A percentile compares a stretch with the other conserved stretches of the same genome.
Evolutionary conservation across 1,140 invertebrate species (phyloP).

Genomic region (Drosophila serrata): DNA sequence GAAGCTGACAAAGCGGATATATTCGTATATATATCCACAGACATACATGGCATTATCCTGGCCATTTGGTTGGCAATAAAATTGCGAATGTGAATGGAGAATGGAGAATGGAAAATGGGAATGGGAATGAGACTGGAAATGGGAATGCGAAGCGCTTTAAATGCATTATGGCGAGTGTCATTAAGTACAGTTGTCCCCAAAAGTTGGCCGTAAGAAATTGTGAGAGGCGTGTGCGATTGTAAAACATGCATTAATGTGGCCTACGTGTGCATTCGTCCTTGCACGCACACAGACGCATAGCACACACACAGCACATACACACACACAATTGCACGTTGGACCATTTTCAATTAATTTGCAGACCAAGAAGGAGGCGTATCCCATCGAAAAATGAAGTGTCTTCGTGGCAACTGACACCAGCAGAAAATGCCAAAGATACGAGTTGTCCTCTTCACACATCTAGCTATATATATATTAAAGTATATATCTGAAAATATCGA

Average conservation of each 20-base stretch:
- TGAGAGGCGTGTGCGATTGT: constrained; percentile 61
- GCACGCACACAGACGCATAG: constrained; percentile 9
- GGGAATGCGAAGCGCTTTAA: constrained; percentile 40
- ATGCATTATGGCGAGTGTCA: constrained; percentile 58
- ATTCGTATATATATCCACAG: constrained; percentile 19
- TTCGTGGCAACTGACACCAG: constrained; percentile 57
- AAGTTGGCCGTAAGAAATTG: constrained; percentile 46
- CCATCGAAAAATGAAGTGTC: constrained; percentile 54
- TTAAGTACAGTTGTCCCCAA: constrained; percentile 56
- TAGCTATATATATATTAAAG: too few species aligned
- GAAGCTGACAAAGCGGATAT: constrained; percentile 9
- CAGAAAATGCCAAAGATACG: constrained; percentile 59
- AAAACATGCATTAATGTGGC: constrained; percentile 75
- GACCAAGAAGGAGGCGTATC: constrained; percentile 36
- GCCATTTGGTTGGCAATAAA: constrained; percentile 45
- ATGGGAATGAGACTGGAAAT: neutral
- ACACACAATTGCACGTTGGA: constrained; percentile 20
- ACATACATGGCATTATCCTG: constrained; percentile 24
- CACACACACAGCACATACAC: constrained; percentile 6
- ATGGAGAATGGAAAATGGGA: neutral
- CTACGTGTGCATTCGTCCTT: constrained; percentile 48
- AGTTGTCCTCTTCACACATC: constrained; percentile 26
- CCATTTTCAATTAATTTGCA: constrained; percentile 74
- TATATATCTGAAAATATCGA: neutral
- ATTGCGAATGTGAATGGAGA: constrained; percentile 19